These are phyloP conservation scores for Fopius arisanus DNA, from an alignment of 1,140 invertebrate genomes.

Conservation along the genomic window DNA sequence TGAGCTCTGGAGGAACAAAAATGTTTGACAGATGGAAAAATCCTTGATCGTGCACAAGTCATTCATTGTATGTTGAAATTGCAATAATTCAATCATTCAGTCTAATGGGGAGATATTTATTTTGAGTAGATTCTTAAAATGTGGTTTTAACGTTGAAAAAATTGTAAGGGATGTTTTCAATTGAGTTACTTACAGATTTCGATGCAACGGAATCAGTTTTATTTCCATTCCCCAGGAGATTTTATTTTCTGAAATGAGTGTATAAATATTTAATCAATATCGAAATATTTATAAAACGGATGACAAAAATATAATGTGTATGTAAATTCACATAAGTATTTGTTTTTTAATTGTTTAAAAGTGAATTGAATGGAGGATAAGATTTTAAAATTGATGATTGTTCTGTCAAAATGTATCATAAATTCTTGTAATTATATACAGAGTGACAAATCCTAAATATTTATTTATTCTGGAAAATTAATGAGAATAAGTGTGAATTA, in stretches of 20 bases:
- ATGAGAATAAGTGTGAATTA: neutral
- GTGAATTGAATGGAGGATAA: neutral
- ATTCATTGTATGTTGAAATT: neutral
- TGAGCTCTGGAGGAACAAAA: neutral
- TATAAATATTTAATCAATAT: constrained; percentile 2
- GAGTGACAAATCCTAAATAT: constrained; percentile 23
- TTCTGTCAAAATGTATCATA: constrained; percentile 18
- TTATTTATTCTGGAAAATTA: constrained; percentile 10
- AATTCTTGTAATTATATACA: constrained; percentile 20
- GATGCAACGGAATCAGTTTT: neutral
- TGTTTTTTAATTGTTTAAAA: constrained; percentile 16
- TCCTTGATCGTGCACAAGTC: neutral
- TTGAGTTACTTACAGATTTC: no score
- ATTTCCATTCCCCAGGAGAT: neutral
- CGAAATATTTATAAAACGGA: neutral
- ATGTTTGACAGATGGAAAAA: no score
- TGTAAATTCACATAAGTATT: constrained; percentile 5
- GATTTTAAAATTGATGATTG: neutral
- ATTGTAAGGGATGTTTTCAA: no score
- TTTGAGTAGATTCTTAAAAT: no score
- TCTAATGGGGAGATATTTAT: no score
- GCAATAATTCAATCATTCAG: neutral
- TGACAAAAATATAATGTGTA: neutral
- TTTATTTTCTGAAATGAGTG: neutral
- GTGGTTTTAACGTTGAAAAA: no score